A percentile compares a stretch with the other conserved stretches of the same genome.
Conservation (phyloP, 2,888 invertebrate genomes). For the Agrenia bidenticulata region DNA sequence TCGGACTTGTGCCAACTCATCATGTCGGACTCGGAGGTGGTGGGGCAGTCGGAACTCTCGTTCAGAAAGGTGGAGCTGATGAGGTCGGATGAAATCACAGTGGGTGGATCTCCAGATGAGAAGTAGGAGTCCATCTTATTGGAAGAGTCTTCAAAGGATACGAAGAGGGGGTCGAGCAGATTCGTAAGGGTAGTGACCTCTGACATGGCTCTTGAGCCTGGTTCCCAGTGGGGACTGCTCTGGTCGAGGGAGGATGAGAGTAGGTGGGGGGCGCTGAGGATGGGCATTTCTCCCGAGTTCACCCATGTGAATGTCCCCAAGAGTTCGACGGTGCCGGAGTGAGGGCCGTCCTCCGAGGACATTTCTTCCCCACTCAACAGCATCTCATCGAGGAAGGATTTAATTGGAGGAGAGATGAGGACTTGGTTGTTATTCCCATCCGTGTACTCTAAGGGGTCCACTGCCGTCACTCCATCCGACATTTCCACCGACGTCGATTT, state of each 20-base stretch:
- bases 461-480: no score
- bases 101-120: neutral
- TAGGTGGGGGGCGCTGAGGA: constrained; percentile 30
- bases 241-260: neutral
- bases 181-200: constrained; percentile 52
- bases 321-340: constrained; percentile 42
- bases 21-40: constrained; percentile 33
- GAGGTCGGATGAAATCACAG: constrained; percentile 41
- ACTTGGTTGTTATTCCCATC: no score
- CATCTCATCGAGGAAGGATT: constrained; percentile 52
- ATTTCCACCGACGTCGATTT: no score
- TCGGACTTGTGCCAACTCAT: constrained; percentile 40
- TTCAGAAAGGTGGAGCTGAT: constrained; percentile 44
- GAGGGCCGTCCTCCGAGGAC: constrained; percentile 29
- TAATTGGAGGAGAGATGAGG: no score
- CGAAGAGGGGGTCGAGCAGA: constrained; percentile 51
- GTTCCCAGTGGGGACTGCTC: neutral
- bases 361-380: constrained; percentile 34
- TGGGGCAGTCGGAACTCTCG: constrained; percentile 34
- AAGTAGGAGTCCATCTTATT: constrained; percentile 39
- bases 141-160: constrained; percentile 45
- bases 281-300: constrained; percentile 21
- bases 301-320: constrained; percentile 48
- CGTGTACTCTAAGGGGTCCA: no score
- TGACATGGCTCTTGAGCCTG: constrained; percentile 31